These are phyloP conservation scores for Palythoa grandiflora DNA, from an alignment of 92 coral and sea anemone species.

Conservation along the genomic window DNA sequence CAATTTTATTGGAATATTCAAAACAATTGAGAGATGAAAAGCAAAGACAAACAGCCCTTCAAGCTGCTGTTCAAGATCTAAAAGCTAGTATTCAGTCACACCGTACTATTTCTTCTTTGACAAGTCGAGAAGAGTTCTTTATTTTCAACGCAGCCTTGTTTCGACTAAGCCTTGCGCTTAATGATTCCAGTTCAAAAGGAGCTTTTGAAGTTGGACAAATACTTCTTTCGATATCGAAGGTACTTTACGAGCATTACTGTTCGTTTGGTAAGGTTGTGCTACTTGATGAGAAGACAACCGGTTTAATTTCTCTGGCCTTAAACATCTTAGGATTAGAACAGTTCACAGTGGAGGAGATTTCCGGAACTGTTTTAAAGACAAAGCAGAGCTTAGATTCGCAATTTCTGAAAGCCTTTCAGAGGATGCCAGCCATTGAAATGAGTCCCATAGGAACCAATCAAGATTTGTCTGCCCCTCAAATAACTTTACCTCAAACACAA, in stretches of 20 bases:
- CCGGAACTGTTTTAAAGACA: slow-evolving; percentile 17
- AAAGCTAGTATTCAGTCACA: slow-evolving; percentile 94
- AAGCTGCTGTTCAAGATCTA: slow-evolving; percentile 74
- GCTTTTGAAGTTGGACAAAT: slow-evolving; percentile 47
- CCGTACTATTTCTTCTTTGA: slow-evolving; percentile 73
- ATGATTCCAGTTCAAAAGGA: slow-evolving; percentile 30
- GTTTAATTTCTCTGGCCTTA: slow-evolving; percentile 55
- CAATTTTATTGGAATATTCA: slow-evolving; percentile 80
- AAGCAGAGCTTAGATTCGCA: background rate
- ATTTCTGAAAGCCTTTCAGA: background rate
- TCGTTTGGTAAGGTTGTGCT: slow-evolving; percentile 64
- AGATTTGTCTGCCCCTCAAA: background rate
- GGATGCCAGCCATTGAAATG: background rate
- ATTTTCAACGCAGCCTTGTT: slow-evolving; percentile 81
- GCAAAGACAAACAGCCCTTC: slow-evolving; percentile 60
- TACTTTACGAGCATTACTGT: slow-evolving; percentile 88
- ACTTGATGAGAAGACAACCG: slow-evolving; percentile 56
- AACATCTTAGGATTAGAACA: slow-evolving; percentile 62
- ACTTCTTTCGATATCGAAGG: slow-evolving; percentile 61
- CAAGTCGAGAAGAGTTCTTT: slow-evolving; percentile 91
- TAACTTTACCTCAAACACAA: background rate
- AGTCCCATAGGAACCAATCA: background rate
- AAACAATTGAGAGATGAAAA: slow-evolving; percentile 54
- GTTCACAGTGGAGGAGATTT: slow-evolving; percentile 39
- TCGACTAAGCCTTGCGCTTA: slow-evolving; percentile 69